Base-by-base conservation (phyloP, 1,140 invertebrate species). In the Bombus fervidus region DNA sequence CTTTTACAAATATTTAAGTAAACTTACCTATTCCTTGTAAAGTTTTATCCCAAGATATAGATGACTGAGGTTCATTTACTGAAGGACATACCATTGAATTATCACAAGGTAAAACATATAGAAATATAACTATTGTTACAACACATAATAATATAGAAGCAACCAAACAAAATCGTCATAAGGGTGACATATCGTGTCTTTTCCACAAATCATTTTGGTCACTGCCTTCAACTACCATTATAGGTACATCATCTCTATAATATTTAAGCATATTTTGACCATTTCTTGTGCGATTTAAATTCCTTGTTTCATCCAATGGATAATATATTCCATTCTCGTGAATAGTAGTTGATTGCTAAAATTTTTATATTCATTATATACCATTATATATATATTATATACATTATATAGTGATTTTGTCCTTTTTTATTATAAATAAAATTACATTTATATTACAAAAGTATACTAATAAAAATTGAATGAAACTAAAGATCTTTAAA, bases 21-120 rank as follows among this genome's bases (percentile, higher is more conserved):
- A 69, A 90, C 92, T 91, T 89, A 95, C 95, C 97, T 85, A 97
- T 96, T 88, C 96, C 96, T 80, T 97, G 96, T 81, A 97, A 97
- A 78, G 96, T 96, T 86, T 96, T 95, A 83, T 97, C 96, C 97
- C 97, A 98, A 1, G 95, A 93, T 83, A 94, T 84, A 13, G 91
- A 96, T 96, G 84, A 96, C 95, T 78, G 96, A 96, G 94, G 96
- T 96, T 85, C 96, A 90, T 87, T 95, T 93, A 94, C 94, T 93
- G 80, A 94, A 94, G 96, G 95, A 86, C 97, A 98, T 66, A 96
- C 96, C 6, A 96, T 96, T 8, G 96, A 95, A 84, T 95, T 95
- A 87, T 97, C 96, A 91, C 97, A 98, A 2, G 97, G 97, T 86
- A 98, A 93, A 25, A 97, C 95, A 96, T 97, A 98, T 4, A 98